Conservation (phyloP, 2,888 invertebrate genomes). For the Ectemnius continuus region DNA sequence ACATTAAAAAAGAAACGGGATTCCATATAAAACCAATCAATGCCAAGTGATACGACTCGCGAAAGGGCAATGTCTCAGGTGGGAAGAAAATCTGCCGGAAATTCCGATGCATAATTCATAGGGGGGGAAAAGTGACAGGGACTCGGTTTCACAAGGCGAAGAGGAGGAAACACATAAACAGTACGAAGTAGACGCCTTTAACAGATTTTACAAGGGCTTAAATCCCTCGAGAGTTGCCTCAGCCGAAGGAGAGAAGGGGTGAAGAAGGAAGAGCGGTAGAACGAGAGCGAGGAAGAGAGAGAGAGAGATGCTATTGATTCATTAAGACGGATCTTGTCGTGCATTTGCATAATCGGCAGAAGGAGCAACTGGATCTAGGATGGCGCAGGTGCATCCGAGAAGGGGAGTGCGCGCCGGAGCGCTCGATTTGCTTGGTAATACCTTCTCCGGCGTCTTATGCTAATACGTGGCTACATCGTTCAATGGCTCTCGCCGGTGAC, state of each 20-base stretch:
- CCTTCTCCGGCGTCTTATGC: constrained; percentile 45
- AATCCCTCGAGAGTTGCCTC: neutral
- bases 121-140: too few species aligned
- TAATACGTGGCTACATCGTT: constrained; percentile 33
- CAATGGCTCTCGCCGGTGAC: constrained; percentile 52
- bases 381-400: constrained; percentile 35
- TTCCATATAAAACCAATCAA: too few species aligned
- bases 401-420: constrained; percentile 39
- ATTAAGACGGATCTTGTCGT: constrained; percentile 42
- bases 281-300: constrained; percentile 33
- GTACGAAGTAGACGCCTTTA: neutral
- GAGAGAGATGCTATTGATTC: constrained; percentile 47
- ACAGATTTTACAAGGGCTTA: neutral
- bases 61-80: too few species aligned
- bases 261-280: neutral
- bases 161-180: neutral
- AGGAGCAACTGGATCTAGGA: constrained; percentile 39
- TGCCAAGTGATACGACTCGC: too few species aligned
- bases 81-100: too few species aligned
- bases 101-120: neutral
- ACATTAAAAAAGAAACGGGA: too few species aligned
- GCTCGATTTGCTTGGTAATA: constrained; percentile 45
- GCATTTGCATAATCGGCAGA: constrained; percentile 50
- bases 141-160: neutral
- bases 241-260: constrained; percentile 29